Base-by-base conservation (phyloP, 1,140 invertebrate genomes). In the Listronotus bonariensis region DNA sequence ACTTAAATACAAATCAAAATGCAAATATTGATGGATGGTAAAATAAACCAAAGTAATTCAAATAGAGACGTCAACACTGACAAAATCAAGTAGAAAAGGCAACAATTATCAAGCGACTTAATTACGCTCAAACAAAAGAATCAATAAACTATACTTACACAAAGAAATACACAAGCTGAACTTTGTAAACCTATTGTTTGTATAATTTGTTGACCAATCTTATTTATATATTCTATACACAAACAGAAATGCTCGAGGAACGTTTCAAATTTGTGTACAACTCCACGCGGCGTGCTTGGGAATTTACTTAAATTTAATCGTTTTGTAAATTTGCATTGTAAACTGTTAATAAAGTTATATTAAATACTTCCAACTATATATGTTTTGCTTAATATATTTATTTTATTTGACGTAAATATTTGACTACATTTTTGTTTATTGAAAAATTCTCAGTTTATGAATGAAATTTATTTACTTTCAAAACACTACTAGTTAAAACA, bases 321-420 rank as follows among this genome's bases (percentile, higher is more conserved):
- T 67, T 68, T 64, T 68, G 71, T 69, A 72, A 72, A 72, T 72
- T 72, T 72, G 67, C 67, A 62, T 56, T 45, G 69, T 65, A 70
- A 70, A 72, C 67, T 63, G 67, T 68, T 71, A 71, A 71, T 69
- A 70, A 65, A 67, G 57, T 68, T 51, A 57, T 49, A 55, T 55
- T 63, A 63, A 65, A 65, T 58, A 67, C 42, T 60, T 49, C 48
- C 45, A 59, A 61, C 65, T 60, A 65, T 65, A 65, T 65, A 26
- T 65, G 42, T 65, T 58, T 60, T 67, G 17, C 46, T 68, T 65
- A 65, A 68, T 57, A 68, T 65, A 67, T 67, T 67, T 70, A 70
- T 67, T 53, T 52, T 65, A 60, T 68, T 70, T 26, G 32, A 65
- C 65, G 65, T 68, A 67, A 68, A 70, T 70, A 70, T 70, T 70